Conservation (phyloP, 2,797 vertebrate species). For the Sebastes glaucus region DNA sequence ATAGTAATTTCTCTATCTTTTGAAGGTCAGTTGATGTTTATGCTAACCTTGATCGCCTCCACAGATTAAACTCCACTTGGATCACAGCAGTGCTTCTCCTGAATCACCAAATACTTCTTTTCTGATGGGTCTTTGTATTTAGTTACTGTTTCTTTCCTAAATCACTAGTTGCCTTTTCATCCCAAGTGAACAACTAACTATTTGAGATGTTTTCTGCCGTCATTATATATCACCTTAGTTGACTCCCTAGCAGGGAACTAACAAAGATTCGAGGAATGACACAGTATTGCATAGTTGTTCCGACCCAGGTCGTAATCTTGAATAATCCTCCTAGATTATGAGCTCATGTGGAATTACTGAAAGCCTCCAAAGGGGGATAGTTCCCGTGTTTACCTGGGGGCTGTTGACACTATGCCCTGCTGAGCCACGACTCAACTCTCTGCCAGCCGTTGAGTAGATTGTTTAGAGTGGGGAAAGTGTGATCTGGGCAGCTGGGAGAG, state of each 20-base stretch:
- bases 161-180: background rate
- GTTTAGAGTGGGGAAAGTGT: conserved; percentile 34
- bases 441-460: conserved; percentile 9
- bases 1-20: conserved; percentile 32
- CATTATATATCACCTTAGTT: background rate
- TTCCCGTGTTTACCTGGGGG: conserved; percentile 47
- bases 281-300: conserved; percentile 37
- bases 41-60: conserved; percentile 54
- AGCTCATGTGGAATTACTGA: conserved; percentile 41
- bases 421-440: conserved; percentile 33
- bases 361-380: conserved; percentile 21
- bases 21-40: conserved; percentile 50
- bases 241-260: conserved; percentile 17
- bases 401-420: conserved; percentile 31
- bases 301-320: conserved; percentile 44
- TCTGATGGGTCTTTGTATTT: background rate
- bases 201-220: background rate
- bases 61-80: conserved; percentile 43
- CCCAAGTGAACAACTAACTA: conserved; percentile 22
- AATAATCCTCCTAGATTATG: conserved; percentile 60
- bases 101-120: background rate
- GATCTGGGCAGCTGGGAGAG: conserved; percentile 31
- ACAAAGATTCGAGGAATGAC: conserved; percentile 41
- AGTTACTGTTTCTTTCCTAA: background rate
- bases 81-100: conserved; percentile 7